phyloP scores from a whole-genome alignment of 2,113 vertebrate species.

The Ifrita kowaldi region DNA sequence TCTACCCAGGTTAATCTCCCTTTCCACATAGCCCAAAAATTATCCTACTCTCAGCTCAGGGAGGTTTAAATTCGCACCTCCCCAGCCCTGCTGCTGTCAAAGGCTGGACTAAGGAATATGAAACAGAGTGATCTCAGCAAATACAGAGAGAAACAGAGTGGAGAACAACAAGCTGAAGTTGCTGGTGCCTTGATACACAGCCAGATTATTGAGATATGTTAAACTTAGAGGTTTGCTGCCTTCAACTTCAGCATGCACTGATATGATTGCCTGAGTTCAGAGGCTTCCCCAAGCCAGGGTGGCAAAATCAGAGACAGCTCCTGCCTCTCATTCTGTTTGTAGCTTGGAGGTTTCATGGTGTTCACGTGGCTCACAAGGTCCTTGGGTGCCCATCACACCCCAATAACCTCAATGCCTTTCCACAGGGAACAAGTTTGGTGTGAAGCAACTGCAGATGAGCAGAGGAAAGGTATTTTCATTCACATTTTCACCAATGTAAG shows the following conservation, averaged over 20 bases:
- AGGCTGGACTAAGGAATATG: not conserved
- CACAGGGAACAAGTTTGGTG: not conserved
- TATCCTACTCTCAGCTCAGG: not conserved
- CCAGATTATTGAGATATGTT: not conserved
- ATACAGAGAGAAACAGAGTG: not conserved
- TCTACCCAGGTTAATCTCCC: not conserved
- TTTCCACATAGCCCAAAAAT: not conserved
- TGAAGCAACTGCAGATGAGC: not conserved
- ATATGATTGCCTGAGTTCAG: not conserved
- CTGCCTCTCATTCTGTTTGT: not conserved
- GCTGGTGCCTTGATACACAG: not conserved
- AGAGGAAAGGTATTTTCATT: not conserved
- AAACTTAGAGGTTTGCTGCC: not conserved
- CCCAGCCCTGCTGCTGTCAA: not conserved
- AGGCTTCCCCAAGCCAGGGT: not conserved
- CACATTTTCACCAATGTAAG: not conserved
- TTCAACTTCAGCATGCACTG: accelerated
- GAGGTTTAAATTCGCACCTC: too few relatives aligned
- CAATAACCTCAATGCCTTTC: not conserved
- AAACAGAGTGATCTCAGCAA: not conserved
- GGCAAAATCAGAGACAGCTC: not conserved
- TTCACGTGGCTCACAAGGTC: accelerated
- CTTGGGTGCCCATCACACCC: not conserved
- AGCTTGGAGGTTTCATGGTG: not conserved
- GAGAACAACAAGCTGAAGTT: not conserved